Percentiles rank a stretch among this genome's conserved stretches.
These are phyloP conservation scores for Oscarella lobularis DNA, from an alignment of 37 sponge, comb jelly and placozoan genomes.

Conservation along the genomic window DNA sequence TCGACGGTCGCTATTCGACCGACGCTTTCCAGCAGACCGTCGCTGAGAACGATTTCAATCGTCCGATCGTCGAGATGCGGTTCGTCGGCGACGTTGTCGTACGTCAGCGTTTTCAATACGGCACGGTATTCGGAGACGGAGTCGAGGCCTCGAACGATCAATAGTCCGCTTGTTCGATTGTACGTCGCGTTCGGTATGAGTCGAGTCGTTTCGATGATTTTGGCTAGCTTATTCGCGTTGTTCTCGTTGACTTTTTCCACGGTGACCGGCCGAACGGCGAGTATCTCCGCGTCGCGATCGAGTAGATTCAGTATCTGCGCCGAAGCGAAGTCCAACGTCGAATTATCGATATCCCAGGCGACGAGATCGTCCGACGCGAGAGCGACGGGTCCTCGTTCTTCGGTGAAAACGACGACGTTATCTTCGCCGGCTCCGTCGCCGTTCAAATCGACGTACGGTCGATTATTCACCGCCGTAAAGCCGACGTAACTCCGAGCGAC, in stretches of 20 bases:
- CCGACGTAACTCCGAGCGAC: conserved; percentile 33
- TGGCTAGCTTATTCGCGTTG: conserved; percentile 13
- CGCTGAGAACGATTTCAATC: conserved; percentile 44
- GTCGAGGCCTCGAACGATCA: conserved; percentile 54
- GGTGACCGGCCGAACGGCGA: conserved; percentile 27
- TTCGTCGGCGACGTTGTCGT: conserved; percentile 61
- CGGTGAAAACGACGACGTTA: conserved; percentile 26
- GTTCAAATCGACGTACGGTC: conserved; percentile 54
- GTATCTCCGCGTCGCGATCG: conserved; percentile 29
- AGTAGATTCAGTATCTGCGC: conserved; percentile 39
- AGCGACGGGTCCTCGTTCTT: conserved; percentile 49
- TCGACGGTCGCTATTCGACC: conserved; percentile 31
- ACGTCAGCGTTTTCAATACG: conserved; percentile 44
- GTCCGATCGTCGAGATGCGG: conserved; percentile 6
- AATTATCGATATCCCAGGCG: conserved; percentile 60
- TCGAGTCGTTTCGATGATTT: conserved; percentile 27
- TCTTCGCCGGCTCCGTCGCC: conserved; percentile 29
- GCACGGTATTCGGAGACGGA: conserved; percentile 41
- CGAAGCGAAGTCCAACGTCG: conserved; percentile 38
- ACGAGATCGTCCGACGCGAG: conserved; percentile 23
- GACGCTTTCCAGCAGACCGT: conserved; percentile 46
- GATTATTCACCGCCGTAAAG: conserved; percentile 59
- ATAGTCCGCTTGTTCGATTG: conserved; percentile 8
- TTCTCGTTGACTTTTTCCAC: conserved; percentile 10
- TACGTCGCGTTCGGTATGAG: conserved; percentile 45